Evolutionary conservation across 2,113 vertebrate genomes (phyloP).

Genomic region (Puntigrus tetrazona): DNA sequence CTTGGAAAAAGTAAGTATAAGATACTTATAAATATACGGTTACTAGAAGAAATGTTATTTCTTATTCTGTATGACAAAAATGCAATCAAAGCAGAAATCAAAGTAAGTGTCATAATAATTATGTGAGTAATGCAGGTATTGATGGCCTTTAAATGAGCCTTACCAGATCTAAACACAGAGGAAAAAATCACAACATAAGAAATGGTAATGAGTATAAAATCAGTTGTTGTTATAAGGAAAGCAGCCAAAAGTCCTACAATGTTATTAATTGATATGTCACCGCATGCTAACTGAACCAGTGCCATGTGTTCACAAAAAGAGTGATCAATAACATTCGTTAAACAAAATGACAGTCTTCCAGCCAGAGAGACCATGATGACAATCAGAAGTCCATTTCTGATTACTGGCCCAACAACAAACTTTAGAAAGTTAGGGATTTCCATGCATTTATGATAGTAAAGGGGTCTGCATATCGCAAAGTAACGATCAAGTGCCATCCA

Average conservation of each 20-base stretch:
- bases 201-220: conserved; percentile 47
- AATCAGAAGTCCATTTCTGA: conserved; percentile 45
- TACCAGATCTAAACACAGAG: conserved; percentile 46
- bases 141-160: conserved; percentile 47
- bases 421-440: conserved; percentile 1
- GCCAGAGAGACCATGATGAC: conserved; percentile 39
- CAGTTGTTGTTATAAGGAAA: conserved; percentile 41
- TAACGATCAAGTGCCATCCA: conserved; percentile 66
- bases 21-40: conserved; percentile 54
- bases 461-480: conserved; percentile 58
- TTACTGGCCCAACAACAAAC: conserved; percentile 35
- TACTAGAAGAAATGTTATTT: conserved; percentile 37
- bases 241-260: conserved; percentile 51
- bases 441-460: conserved; percentile 54
- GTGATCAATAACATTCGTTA: conserved; percentile 56
- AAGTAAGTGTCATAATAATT: conserved; percentile 45
- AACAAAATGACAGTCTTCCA: conserved; percentile 59
- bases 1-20: conserved; percentile 57
- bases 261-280: conserved; percentile 62
- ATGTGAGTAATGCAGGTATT: conserved; percentile 56
- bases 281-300: conserved; percentile 68
- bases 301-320: conserved; percentile 71
- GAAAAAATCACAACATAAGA: conserved; percentile 53
- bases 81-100: conserved; percentile 50
- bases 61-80: conserved; percentile 54